These are phyloP conservation scores for Phymanthus crucifer DNA, from an alignment of 92 coral and sea anemone genomes.

Conservation along the genomic window DNA sequence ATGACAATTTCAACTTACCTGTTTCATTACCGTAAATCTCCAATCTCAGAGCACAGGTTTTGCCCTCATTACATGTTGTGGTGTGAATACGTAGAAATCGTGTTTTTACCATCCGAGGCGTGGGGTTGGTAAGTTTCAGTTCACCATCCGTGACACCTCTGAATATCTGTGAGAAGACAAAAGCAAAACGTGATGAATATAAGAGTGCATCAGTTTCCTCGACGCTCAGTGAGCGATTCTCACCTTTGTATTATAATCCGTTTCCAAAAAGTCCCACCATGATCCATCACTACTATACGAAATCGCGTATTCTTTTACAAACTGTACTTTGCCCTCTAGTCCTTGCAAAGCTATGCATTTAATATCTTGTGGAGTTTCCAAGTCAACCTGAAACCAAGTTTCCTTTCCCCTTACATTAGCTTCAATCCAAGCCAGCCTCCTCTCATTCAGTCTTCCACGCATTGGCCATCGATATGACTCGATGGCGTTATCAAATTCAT, in stretches of 20 bases:
- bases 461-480: constrained; percentile 50
- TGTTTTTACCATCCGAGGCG: constrained; percentile 30
- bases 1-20: constrained; percentile 10
- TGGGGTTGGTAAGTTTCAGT: constrained; percentile 26
- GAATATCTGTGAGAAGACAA: constrained; percentile 22
- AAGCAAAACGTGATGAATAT: background rate
- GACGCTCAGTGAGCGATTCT: background rate
- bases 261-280: constrained; percentile 28
- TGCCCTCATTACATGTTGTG: background rate
- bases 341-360: constrained; percentile 74
- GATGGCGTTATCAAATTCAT: background rate
- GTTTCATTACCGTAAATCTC: constrained; percentile 50
- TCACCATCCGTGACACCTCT: constrained; percentile 40
- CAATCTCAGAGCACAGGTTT: constrained; percentile 34
- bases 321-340: constrained; percentile 8
- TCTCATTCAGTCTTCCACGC: constrained; percentile 61
- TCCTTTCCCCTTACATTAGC: background rate
- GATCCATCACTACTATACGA: constrained; percentile 46
- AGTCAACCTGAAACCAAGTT: constrained; percentile 70
- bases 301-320: constrained; percentile 28
- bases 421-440: constrained; percentile 52
- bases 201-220: background rate
- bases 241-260: constrained; percentile 32
- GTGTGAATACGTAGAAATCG: constrained; percentile 42
- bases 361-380: constrained; percentile 42